phyloP scores from a whole-genome alignment of 2,797 vertebrate species.

The Neosalanx taihuensis region DNA sequence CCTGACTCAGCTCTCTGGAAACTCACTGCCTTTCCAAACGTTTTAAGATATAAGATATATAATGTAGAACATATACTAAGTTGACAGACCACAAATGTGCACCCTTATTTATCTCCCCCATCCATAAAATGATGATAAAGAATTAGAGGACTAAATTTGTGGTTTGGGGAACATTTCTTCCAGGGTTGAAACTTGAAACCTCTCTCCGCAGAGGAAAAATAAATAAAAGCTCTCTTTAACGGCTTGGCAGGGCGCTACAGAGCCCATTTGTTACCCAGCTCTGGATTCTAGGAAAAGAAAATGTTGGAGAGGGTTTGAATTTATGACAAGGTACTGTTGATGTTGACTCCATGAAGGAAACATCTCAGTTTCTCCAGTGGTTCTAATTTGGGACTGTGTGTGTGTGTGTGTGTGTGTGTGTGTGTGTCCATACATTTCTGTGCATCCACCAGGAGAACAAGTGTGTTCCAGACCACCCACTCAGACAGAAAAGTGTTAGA shows the following conservation, averaged over 20 bases:
- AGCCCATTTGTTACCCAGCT: conserved; percentile 27
- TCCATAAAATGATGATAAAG: conserved; percentile 11
- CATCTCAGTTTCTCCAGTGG: conserved; percentile 21
- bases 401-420: conserved; percentile 8
- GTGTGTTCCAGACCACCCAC: conserved; percentile 50
- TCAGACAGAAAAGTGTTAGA: conserved; percentile 45
- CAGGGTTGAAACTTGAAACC: conserved; percentile 15
- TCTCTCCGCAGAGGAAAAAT: conserved; percentile 3
- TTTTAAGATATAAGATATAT: conserved; percentile 25
- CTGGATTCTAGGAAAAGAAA: conserved; percentile 28
- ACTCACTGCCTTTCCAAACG: conserved; percentile 22
- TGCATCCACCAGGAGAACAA: conserved; percentile 34
- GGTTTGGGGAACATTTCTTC: conserved; percentile 10
- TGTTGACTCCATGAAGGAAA: conserved; percentile 22
- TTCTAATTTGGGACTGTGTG: conserved; percentile 6
- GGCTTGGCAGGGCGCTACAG: conserved; percentile 14
- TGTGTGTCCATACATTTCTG: not conserved
- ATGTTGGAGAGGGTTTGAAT: conserved; percentile 26
- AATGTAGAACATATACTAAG: conserved; percentile 34
- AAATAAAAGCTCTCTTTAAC: conserved; percentile 23
- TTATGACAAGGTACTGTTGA: conserved; percentile 18
- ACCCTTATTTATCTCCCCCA: conserved; percentile 17
- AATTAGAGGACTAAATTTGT: conserved; percentile 14
- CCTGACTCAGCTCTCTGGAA: conserved; percentile 19
- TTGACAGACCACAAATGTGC: conserved; percentile 30